Conservation (phyloP, 2,888 invertebrate species). For the Cheilosia urbana region DNA sequence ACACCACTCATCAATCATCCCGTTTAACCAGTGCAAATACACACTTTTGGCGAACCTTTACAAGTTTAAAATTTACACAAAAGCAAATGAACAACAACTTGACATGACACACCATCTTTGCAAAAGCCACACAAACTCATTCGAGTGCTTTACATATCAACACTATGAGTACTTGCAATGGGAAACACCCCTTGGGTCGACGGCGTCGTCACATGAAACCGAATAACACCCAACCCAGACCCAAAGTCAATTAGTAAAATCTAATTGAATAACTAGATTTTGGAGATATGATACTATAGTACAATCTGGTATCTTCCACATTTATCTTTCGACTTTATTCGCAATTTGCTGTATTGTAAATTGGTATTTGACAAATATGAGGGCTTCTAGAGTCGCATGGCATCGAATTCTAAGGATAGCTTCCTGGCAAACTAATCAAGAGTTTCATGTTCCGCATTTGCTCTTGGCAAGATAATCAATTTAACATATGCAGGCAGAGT, state of each 20-base stretch:
- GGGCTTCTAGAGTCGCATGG: background rate
- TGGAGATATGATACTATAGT: slow-evolving; percentile 24
- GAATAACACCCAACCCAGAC: background rate
- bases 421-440: slow-evolving; percentile 46
- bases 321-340: slow-evolving; percentile 23
- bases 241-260: slow-evolving; percentile 54
- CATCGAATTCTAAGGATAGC: background rate
- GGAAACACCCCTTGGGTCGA: slow-evolving; percentile 4
- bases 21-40: too few relatives aligned
- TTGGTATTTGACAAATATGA: slow-evolving; percentile 2
- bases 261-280: slow-evolving; percentile 56
- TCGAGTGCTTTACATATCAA: background rate
- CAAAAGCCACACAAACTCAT: too few relatives aligned
- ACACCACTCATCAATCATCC: too few relatives aligned
- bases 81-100: too few relatives aligned
- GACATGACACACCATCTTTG: too few relatives aligned
- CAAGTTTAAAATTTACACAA: too few relatives aligned
- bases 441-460: slow-evolving; percentile 46
- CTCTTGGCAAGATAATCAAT: slow-evolving; percentile 49
- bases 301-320: background rate
- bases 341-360: background rate
- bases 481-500: slow-evolving; percentile 27
- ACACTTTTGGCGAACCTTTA: too few relatives aligned
- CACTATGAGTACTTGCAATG: slow-evolving; percentile 25
- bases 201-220: background rate